Base-by-base conservation (phyloP, 2,113 vertebrate genomes). In the Struthidea cinerea region DNA sequence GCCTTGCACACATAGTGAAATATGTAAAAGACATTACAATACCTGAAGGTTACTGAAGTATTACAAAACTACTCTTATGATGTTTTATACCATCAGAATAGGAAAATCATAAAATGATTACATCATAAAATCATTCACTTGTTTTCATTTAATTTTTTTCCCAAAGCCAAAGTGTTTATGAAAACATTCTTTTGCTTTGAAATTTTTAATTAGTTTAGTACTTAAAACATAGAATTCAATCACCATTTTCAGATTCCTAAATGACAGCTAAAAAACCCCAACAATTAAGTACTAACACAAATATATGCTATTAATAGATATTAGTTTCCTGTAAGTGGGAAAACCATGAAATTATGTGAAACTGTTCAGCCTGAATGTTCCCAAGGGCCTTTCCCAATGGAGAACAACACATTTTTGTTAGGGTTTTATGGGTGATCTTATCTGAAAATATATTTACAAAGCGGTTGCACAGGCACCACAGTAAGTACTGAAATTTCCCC, bases 241-340 rank as follows among this genome's bases (percentile, higher is more conserved):
- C 35, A 71, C 19, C 5, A 17, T 78, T 77, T 84, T 63, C 35
- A 81, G 35, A 64, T 55, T 27, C 3, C 10, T 74, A 70, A 73
- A 42, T 89, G 24, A 59, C 35, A 81, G 19, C 6, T 71, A n/a
- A 42, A 88, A 85, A 49, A 7, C 4, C 21, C 33, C 20, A 41
- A n/a, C 16, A 53, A 49, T 23, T 3, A 70, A 47, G 4, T 32
- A 57, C 9, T 55, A 73, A 5, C 14, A 39, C 33, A 70, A 84
- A 67, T 42, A 70, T 4, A 55, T 6, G 9, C 16, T 46, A 53
- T n/a, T 53, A 44, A 32, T 49, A 93, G 41, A 39, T 37, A 84
- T 8, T 0, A 2, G 19, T 33, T 73, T 11, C 35, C 27, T 9
- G 9, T 69, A 17, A 15, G 5, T 1, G 6, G 2, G 1, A 21